A percentile compares a stretch with the other conserved stretches of the same genome.
Evolutionary conservation across 2,888 invertebrate genomes (phyloP).

Genomic region (Theretra japonica): DNA sequence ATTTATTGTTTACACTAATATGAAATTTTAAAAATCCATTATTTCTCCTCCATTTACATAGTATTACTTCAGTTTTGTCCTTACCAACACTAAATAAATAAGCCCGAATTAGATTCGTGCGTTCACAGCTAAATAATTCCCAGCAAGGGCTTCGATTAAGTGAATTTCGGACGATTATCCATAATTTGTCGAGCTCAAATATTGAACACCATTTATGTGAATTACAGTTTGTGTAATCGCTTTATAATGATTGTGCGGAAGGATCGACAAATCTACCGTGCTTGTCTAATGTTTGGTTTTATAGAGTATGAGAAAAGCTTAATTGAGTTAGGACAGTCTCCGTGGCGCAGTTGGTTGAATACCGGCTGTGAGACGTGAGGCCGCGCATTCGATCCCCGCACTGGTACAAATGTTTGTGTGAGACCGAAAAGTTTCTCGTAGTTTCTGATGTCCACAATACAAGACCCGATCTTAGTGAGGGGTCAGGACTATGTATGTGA

Average conservation of each 20-base stretch:
- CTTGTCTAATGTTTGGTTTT: background rate
- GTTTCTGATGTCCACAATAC: too few relatives aligned
- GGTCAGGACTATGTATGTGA: too few relatives aligned
- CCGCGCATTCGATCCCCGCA: too few relatives aligned
- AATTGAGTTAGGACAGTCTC: too few relatives aligned
- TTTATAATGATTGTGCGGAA: constrained; percentile 46
- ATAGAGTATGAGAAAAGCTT: too few relatives aligned
- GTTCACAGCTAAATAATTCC: constrained; percentile 19
- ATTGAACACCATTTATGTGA: constrained; percentile 46
- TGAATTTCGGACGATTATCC: constrained; percentile 50
- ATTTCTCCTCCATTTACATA: background rate
- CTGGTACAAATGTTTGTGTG: too few relatives aligned
- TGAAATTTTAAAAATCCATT: too few relatives aligned
- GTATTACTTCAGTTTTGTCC: background rate
- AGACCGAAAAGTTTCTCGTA: too few relatives aligned
- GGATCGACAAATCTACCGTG: background rate
- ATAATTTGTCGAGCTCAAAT: constrained; percentile 57
- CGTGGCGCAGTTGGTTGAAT: too few relatives aligned
- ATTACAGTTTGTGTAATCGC: constrained; percentile 49
- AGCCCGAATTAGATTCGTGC: constrained; percentile 13
- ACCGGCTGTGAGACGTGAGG: too few relatives aligned
- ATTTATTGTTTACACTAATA: too few relatives aligned
- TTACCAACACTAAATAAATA: background rate
- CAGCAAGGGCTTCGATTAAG: constrained; percentile 51
- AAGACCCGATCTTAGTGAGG: too few relatives aligned